Conservation (phyloP, 1,140 invertebrate genomes). For the Spodoptera litura region DNA sequence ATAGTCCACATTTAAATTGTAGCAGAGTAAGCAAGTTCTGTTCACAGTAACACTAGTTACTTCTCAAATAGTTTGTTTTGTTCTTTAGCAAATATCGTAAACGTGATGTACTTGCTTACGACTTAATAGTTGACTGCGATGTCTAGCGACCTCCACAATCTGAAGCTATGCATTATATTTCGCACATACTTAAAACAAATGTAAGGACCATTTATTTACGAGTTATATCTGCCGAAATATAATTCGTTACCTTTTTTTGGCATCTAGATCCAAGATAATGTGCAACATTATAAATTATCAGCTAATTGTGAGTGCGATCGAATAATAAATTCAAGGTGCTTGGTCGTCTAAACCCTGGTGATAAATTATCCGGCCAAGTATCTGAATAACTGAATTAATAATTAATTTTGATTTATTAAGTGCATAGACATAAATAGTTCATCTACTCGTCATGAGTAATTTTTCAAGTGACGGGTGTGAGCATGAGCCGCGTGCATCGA, state of each 20-base stretch:
- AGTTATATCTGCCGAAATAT: constrained; percentile 1
- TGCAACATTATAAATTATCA: constrained; percentile 33
- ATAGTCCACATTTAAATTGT: constrained; percentile 23
- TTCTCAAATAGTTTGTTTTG: constrained; percentile 11
- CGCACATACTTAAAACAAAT: constrained; percentile 32
- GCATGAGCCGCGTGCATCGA: constrained; percentile 63
- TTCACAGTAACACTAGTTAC: neutral
- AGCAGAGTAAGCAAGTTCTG: constrained; percentile 15
- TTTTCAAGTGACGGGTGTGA: constrained; percentile 62
- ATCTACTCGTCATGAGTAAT: constrained; percentile 1
- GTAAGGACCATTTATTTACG: constrained; percentile 25
- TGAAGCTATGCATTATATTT: constrained; percentile 42
- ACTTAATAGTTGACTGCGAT: constrained; percentile 23
- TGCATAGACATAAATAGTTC: constrained; percentile 21
- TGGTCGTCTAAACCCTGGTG: constrained; percentile 10
- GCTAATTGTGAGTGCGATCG: constrained; percentile 8
- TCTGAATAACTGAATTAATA: constrained; percentile 7
- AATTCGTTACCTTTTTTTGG: neutral
- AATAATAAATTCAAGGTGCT: constrained; percentile 30
- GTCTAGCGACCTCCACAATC: constrained; percentile 34
- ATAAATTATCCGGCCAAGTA: constrained; percentile 1
- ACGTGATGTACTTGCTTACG: constrained; percentile 19
- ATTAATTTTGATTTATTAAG: neutral
- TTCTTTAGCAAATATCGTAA: constrained; percentile 21
- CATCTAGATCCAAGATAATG: constrained; percentile 22